A percentile compares a stretch with the other conserved stretches of the same genome.
phyloP scores from a whole-genome alignment of 37 sponge, comb jelly and placozoan genomes.

The Cliona cf. orientalis region DNA sequence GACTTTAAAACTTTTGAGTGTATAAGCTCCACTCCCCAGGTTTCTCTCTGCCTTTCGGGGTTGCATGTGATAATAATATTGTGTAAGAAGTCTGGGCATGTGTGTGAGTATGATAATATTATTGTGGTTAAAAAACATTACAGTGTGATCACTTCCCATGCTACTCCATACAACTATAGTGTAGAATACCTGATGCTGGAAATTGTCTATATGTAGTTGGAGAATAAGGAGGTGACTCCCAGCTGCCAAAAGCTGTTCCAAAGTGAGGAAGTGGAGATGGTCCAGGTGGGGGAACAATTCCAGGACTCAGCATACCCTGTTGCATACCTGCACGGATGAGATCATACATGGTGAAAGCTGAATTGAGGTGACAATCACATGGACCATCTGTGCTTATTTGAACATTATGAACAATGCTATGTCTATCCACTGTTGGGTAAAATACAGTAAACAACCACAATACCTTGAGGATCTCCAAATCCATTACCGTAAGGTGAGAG shows the following conservation, averaged over 20 bases:
- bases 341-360: not conserved
- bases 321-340: not conserved
- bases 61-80: too few relatives aligned
- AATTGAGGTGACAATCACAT: not conserved
- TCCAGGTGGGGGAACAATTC: not conserved
- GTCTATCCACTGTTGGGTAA: not conserved
- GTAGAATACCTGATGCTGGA: too few relatives aligned
- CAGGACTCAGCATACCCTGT: conserved; percentile 15
- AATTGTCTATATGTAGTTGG: too few relatives aligned
- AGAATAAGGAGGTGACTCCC: conserved; percentile 43
- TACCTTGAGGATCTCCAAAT: conserved; percentile 28
- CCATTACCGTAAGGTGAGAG: conserved; percentile 39
- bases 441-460: not conserved
- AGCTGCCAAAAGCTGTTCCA: conserved; percentile 52
- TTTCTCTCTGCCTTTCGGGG: too few relatives aligned
- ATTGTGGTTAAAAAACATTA: too few relatives aligned
- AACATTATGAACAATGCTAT: not conserved
- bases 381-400: not conserved
- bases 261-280: conserved; percentile 78
- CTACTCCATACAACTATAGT: too few relatives aligned
- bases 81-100: too few relatives aligned
- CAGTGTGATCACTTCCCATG: too few relatives aligned
- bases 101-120: too few relatives aligned
- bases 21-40: too few relatives aligned
- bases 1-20: too few relatives aligned